Conservation (phyloP, 30 jellyfish, hydroid and myxozoan species). For the Hydractinia symbiolongicarpus region DNA sequence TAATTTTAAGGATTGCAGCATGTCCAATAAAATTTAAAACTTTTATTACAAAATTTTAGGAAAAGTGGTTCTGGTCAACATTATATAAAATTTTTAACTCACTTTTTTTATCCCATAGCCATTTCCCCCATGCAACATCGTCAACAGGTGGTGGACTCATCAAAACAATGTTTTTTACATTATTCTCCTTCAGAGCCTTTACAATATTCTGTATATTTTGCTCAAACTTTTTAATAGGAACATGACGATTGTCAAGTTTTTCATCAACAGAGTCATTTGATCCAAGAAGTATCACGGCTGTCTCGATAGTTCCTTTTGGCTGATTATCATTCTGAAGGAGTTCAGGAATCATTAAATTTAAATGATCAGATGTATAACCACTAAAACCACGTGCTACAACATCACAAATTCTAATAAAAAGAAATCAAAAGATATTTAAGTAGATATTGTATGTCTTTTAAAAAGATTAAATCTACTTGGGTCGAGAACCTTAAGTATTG, state of each 20-base stretch:
- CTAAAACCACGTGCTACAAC: slow-evolving; percentile 72
- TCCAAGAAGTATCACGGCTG: slow-evolving; percentile 60
- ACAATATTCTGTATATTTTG: slow-evolving; percentile 40
- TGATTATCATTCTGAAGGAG: slow-evolving; percentile 38
- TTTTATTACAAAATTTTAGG: no score
- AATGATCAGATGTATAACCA: slow-evolving; percentile 72
- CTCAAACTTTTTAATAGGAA: slow-evolving; percentile 42
- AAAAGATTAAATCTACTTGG: no score
- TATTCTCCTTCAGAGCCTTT: slow-evolving; percentile 29
- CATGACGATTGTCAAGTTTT: slow-evolving; percentile 50
- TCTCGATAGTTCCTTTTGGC: slow-evolving; percentile 44
- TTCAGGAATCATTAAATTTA: slow-evolving; percentile 36
- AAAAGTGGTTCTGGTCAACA: no score
- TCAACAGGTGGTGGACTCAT: slow-evolving; percentile 79
- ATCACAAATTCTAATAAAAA: slow-evolving; percentile 51
- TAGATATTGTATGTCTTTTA: no score
- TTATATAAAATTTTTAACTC: background rate
- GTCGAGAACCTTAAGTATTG: no score
- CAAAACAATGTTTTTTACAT: slow-evolving; percentile 46
- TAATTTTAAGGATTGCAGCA: no score
- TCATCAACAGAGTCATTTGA: slow-evolving; percentile 60
- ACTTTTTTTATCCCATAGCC: slow-evolving; percentile 17
- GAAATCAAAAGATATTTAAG: background rate
- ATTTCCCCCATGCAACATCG: slow-evolving; percentile 40
- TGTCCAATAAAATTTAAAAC: no score